These are phyloP conservation scores for Elephas maximus DNA, from an alignment of 2,113 vertebrate genomes.

Conservation along the genomic window DNA sequence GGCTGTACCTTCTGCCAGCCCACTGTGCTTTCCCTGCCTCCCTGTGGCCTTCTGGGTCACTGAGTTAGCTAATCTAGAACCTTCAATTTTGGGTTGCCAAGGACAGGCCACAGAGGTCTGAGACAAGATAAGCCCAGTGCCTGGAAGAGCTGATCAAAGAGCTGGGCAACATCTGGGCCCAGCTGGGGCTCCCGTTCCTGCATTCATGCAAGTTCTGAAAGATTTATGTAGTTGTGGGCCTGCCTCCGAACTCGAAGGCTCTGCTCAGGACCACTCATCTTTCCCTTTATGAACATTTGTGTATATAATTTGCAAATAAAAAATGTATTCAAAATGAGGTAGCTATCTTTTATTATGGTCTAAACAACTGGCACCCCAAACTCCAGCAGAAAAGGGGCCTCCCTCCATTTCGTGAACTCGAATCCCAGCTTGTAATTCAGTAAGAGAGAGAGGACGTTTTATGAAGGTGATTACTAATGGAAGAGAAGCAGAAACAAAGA, in stretches of 20 bases:
- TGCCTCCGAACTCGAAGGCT: neutral
- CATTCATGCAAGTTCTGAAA: neutral
- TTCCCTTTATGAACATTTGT: neutral
- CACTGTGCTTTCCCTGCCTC: too few relatives aligned
- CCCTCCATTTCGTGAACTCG: neutral
- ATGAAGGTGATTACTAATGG: neutral
- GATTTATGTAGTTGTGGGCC: neutral
- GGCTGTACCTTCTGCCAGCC: neutral
- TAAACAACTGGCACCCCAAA: neutral
- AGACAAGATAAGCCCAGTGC: neutral
- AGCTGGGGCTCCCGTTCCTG: neutral
- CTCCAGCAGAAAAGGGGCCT: neutral
- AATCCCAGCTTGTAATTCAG: neutral
- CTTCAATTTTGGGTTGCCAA: neutral
- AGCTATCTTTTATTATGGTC: neutral
- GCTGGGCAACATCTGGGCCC: neutral
- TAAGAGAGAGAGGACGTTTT: neutral
- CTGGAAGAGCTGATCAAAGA: fast-evolving
- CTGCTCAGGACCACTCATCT: neutral
- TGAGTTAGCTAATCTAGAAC: neutral
- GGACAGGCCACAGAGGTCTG: neutral
- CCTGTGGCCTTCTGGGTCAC: neutral
- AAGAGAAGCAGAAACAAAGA: neutral
- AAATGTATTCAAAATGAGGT: neutral
- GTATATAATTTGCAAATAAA: slow-evolving; percentile 16